phyloP scores from a whole-genome alignment of 2,888 invertebrate genomes.

The Sminthurinus aureus region DNA sequence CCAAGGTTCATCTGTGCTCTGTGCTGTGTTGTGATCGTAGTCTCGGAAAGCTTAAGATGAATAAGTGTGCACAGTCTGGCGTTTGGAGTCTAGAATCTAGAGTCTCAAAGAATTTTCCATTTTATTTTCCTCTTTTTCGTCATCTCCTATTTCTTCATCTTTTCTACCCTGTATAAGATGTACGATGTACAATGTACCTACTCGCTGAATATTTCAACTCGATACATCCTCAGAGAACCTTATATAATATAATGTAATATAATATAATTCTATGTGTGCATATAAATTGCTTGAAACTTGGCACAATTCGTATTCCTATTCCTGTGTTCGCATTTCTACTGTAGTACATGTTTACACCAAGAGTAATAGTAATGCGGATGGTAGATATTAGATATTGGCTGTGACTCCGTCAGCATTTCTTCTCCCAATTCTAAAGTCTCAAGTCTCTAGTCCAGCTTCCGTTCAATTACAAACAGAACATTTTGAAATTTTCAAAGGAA shows the following conservation, averaged over 20 bases:
- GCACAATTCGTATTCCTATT: too few species aligned
- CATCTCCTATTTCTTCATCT: neutral
- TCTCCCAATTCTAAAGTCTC: too few species aligned
- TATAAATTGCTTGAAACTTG: neutral
- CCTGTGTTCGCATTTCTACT: neutral
- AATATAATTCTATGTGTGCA: neutral
- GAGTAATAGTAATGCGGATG: neutral
- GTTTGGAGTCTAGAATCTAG: neutral
- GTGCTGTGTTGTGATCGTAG: neutral
- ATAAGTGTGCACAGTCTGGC: too few species aligned
- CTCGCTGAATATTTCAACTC: neutral
- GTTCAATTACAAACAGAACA: conserved; percentile 1
- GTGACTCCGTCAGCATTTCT: neutral
- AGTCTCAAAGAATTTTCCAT: conserved; percentile 29
- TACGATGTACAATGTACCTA: neutral
- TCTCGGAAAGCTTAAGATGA: conserved; percentile 22
- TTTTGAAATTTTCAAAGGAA: conserved; percentile 19
- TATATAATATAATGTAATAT: neutral
- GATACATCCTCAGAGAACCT: neutral
- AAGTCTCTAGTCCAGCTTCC: conserved; percentile 33
- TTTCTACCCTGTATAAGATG: neutral
- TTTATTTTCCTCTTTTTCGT: conserved; percentile 14
- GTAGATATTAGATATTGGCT: too few species aligned
- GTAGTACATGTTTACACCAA: too few species aligned
- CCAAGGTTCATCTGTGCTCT: neutral